These are phyloP conservation scores for Okapia johnstoni DNA, from an alignment of 2,113 vertebrate genomes.

Conservation along the genomic window DNA sequence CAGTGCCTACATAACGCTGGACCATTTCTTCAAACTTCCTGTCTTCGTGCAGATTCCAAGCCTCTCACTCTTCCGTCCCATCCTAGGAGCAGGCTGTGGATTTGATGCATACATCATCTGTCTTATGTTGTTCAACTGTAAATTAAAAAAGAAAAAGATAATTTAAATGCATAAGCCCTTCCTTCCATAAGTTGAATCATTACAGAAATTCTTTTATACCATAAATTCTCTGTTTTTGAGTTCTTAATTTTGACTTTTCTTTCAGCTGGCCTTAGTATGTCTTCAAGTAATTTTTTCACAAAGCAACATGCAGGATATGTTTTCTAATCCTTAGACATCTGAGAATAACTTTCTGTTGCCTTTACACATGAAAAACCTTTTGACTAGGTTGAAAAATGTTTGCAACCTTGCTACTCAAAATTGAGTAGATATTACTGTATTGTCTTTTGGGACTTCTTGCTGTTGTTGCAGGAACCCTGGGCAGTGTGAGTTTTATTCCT, in stretches of 20 bases:
- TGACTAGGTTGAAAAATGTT: background rate
- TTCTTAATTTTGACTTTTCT: slow-evolving; percentile 17
- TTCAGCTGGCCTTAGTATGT: background rate
- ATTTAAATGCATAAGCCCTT: background rate
- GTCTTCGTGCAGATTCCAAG: background rate
- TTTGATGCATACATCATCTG: background rate
- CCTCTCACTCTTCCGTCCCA: too few relatives aligned
- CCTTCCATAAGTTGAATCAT: background rate
- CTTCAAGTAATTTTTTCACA: background rate
- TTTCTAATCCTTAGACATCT: background rate
- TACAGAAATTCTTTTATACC: background rate
- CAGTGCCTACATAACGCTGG: background rate
- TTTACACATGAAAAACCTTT: background rate
- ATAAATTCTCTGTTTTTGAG: background rate
- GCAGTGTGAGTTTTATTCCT: background rate
- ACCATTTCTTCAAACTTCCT: background rate
- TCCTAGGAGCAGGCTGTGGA: background rate
- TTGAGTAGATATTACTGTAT: background rate
- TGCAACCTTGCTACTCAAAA: background rate
- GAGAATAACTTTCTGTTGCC: background rate
- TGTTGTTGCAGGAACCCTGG: background rate
- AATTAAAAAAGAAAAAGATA: background rate
- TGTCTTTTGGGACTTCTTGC: background rate
- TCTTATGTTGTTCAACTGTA: background rate
- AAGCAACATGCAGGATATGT: background rate